phyloP scores from a whole-genome alignment of 2,113 vertebrate species.

The Motacilla alba region DNA sequence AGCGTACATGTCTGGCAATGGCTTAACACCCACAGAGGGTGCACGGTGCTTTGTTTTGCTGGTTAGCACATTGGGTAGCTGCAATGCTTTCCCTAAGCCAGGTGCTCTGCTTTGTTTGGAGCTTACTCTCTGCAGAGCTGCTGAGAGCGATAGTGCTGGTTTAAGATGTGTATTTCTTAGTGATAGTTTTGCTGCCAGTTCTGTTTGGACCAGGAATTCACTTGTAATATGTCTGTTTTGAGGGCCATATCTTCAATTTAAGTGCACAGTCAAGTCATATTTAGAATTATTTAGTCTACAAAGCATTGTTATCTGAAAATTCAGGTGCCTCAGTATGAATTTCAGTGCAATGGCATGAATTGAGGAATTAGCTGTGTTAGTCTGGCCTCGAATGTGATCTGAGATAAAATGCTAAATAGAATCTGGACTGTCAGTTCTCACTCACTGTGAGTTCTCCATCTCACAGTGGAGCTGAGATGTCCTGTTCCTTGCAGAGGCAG shows the following conservation, averaged over 20 bases:
- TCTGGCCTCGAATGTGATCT: neutral
- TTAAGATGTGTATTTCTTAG: neutral
- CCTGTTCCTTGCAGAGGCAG: neutral
- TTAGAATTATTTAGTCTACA: neutral
- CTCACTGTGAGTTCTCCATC: neutral
- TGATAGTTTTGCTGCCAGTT: neutral
- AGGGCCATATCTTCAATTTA: neutral
- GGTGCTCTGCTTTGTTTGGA: neutral
- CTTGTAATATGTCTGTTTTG: neutral
- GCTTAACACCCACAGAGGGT: neutral
- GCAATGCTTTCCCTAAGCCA: neutral
- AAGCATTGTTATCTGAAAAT: neutral
- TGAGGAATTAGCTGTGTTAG: neutral
- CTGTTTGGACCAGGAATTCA: neutral
- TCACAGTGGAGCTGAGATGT: neutral
- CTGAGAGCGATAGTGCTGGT: accelerated
- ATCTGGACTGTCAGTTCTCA: neutral
- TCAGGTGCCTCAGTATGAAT: neutral
- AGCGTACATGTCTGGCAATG: neutral
- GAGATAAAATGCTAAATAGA: neutral
- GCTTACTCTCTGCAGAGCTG: neutral
- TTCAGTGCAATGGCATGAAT: neutral
- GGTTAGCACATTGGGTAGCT: neutral
- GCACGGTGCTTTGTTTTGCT: neutral
- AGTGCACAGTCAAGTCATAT: neutral